These are phyloP conservation scores for Periophthalmodon schlosseri DNA, from an alignment of 2,113 vertebrate species.

Conservation along the genomic window DNA sequence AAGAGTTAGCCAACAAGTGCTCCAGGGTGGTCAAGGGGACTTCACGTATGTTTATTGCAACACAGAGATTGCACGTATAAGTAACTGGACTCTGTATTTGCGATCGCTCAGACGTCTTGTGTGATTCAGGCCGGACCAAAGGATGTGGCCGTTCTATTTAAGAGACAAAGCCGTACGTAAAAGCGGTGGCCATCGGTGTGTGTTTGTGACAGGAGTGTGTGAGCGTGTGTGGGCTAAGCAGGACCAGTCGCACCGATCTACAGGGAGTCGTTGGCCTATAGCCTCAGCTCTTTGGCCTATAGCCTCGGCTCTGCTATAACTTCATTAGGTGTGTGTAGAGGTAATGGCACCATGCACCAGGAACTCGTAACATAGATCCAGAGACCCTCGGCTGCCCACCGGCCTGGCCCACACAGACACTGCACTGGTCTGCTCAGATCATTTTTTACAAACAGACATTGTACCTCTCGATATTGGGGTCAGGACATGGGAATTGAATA, in stretches of 20 bases:
- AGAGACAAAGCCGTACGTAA: slow-evolving; percentile 9
- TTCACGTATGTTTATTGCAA: slow-evolving; percentile 62
- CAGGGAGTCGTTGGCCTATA: slow-evolving; percentile 70
- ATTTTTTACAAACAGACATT: slow-evolving; percentile 27
- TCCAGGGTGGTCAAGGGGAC: slow-evolving; percentile 71
- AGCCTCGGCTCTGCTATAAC: slow-evolving; percentile 62
- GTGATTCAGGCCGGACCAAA: slow-evolving; percentile 44
- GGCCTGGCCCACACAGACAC: slow-evolving; percentile 65
- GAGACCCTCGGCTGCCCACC: slow-evolving; percentile 58
- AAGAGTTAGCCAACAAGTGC: slow-evolving; percentile 71
- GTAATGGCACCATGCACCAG: slow-evolving; percentile 66
- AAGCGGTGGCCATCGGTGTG: slow-evolving; percentile 2
- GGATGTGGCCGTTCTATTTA: slow-evolving; percentile 19
- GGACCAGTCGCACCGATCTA: slow-evolving; percentile 56
- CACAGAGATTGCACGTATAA: slow-evolving; percentile 53
- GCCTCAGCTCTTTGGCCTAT: slow-evolving; percentile 62
- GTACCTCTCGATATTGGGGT: slow-evolving; percentile 35
- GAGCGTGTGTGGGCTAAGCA: slow-evolving; percentile 58
- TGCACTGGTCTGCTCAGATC: slow-evolving; percentile 37
- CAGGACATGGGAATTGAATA: slow-evolving; percentile 35
- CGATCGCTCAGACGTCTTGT: slow-evolving; percentile 40
- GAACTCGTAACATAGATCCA: slow-evolving; percentile 72
- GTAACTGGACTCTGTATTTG: slow-evolving; percentile 44
- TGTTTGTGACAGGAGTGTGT: slow-evolving; percentile 10
- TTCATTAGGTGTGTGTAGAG: slow-evolving; percentile 74